Evolutionary conservation across 1,140 invertebrate species (phyloP).

Genomic region (Pectinophora gossypiella): DNA sequence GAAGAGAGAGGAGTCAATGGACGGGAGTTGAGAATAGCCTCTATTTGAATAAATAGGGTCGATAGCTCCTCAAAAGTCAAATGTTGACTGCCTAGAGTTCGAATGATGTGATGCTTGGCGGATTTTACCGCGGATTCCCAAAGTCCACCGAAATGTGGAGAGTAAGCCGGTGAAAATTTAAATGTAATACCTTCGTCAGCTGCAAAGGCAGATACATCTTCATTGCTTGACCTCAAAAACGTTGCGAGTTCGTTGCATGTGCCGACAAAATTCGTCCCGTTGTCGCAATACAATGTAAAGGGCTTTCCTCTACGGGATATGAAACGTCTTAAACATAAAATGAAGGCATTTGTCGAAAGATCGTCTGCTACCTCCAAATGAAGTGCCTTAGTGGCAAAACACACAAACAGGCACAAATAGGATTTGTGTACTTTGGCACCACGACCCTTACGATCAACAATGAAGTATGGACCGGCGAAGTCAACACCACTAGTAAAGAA

Average conservation of each 20-base stretch:
- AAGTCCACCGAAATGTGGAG: too few species aligned
- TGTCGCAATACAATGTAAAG: slow-evolving; percentile 7
- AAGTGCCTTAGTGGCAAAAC: slow-evolving; percentile 23
- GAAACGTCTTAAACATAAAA: slow-evolving; percentile 10
- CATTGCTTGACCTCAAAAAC: too few species aligned
- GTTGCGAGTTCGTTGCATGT: background rate
- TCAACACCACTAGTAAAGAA: slow-evolving; percentile 22
- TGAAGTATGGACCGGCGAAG: slow-evolving; percentile 28
- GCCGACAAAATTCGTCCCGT: slow-evolving; percentile 16
- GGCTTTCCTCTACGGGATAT: slow-evolving; percentile 10
- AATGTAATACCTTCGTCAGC: slow-evolving; percentile 2
- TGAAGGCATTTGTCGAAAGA: slow-evolving; percentile 10
- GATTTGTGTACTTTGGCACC: slow-evolving; percentile 20
- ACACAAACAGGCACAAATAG: too few species aligned
- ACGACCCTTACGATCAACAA: slow-evolving; percentile 22
- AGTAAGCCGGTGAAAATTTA: too few species aligned
- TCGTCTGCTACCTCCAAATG: slow-evolving; percentile 21
- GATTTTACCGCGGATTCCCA: too few species aligned
- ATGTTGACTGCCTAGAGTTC: background rate
- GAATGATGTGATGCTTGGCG: background rate
- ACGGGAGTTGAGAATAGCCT: too few species aligned
- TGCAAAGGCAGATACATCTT: background rate
- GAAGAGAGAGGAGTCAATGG: slow-evolving; percentile 12
- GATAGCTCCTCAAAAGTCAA: slow-evolving; percentile 16
- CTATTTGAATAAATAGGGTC: slow-evolving; percentile 31